Percentiles rank a stretch among this genome's conserved stretches.
Evolutionary conservation across 64 coral and sea anemone species (phyloP).

Genomic region (Dendrophyllia cribrosa): DNA sequence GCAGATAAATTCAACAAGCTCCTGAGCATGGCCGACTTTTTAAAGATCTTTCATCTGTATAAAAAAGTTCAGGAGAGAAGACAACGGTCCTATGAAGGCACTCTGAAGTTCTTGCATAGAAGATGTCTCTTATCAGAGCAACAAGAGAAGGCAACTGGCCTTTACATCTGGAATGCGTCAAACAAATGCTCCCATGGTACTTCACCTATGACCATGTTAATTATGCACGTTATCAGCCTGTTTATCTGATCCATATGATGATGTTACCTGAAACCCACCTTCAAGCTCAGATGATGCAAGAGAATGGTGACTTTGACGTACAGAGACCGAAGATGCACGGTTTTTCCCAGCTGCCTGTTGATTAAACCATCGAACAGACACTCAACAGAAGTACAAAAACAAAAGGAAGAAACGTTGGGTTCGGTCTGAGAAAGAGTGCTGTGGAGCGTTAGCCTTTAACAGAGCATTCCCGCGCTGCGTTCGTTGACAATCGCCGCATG

Average conservation of each 20-base stretch:
- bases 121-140: slow-evolving; percentile 62
- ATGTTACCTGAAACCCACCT: slow-evolving; percentile 27
- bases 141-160: slow-evolving; percentile 60
- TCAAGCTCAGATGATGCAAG: background rate
- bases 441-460: slow-evolving; percentile 51
- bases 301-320: slow-evolving; percentile 39
- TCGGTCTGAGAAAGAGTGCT: slow-evolving; percentile 57
- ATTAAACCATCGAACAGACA: slow-evolving; percentile 69
- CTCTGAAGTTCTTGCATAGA: slow-evolving; percentile 62
- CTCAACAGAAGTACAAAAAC: slow-evolving; percentile 60
- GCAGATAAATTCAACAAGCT: slow-evolving; percentile 45
- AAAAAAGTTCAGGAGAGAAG: slow-evolving; percentile 2
- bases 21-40: background rate
- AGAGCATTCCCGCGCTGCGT: slow-evolving; percentile 24
- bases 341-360: slow-evolving; percentile 35
- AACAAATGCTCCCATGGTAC: slow-evolving; percentile 66
- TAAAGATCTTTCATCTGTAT: slow-evolving; percentile 18
- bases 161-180: slow-evolving; percentile 50
- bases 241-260: slow-evolving; percentile 61
- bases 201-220: slow-evolving; percentile 72
- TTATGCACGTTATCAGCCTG: slow-evolving; percentile 40
- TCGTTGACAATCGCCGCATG: slow-evolving; percentile 36
- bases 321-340: slow-evolving; percentile 24
- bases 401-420: slow-evolving; percentile 51
- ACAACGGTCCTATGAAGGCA: slow-evolving; percentile 24